Base-by-base conservation (phyloP, 2,113 vertebrate species). In the Todiramphus chloris region DNA sequence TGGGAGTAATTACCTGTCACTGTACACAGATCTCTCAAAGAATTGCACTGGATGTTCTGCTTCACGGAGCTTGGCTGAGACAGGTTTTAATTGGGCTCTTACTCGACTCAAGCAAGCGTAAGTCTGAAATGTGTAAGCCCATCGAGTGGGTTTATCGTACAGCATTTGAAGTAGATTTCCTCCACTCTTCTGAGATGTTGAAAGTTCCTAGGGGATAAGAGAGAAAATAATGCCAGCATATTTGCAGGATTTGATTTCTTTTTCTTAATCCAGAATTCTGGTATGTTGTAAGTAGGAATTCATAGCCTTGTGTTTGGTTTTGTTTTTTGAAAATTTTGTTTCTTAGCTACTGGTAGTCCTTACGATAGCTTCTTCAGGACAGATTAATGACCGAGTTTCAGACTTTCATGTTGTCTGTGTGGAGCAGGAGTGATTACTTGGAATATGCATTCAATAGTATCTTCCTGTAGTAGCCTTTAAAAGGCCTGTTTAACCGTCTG, bases 101-200 rank as follows among this genome's bases (percentile, higher is more conserved):
- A 98, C 96, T 72, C 97, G 15, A 79, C 97, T 98, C 51, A 98
- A 64, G 84, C 97, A 98, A 43, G 98, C 97, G 0, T 98, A 98
- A 19, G 97, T 98, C 93, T 98, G 97, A 73, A 98, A 98, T 1
- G 98, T 98, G 27, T 98, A 98, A 44, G 98, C 98, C 98, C 98
- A 98, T 84, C 98, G 96, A 16, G 97, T 97, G 33, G 98, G 98
- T 76, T 98, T 98, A 80, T 97, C 96, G 1, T 98, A 98, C 50
- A 98, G 78, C 98, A 98, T 98, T 94, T 98, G 95, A 41, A 98
- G 98, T 41, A 98, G 92, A 78, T 98, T 98, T 41, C 98, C 98
- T 66, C 98, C 98, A 2, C 97, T 98, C 74, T 98, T 98, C 78
- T 98, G 98, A 60, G 98, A 98, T 27, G 98, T 97, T 66, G 98